Evolutionary conservation across 2,797 vertebrate genomes (phyloP), one percentile per base, ranked within the genome.

Genomic region (Notolepis coatsorum): DNA sequence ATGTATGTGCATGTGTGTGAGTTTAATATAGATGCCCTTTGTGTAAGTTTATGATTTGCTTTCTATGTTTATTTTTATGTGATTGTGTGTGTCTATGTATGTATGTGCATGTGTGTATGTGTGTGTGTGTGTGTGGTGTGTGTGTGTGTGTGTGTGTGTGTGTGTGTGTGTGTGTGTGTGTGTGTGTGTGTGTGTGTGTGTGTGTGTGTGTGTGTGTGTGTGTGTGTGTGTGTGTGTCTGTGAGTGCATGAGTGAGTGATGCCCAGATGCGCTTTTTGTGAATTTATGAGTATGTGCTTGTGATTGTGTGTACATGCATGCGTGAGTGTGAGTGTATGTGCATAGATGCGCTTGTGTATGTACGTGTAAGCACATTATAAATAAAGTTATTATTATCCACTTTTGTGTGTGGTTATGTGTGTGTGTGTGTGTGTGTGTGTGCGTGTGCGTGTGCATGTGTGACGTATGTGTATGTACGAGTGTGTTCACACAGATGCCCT

Each of bases 381-480:
- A n/a, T n/a, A n/a, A n/a, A n/a, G n/a, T n/a, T n/a, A 33, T 7
- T 33, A 33, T 33, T 33, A 3, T 33, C 7, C 12, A 33, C 12
- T 2, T 64, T 28, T 35, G 55, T 30, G 51, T 39, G 70, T 58
- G 47, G 64, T 58, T 60, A 39, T 13, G 55, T 35, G 31, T 12
- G 31, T 12, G 31, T 35, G 31, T 53, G 64, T 58, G 54, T 60
- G 45, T 13, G 55, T 35, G 31, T 12, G 31, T 12, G 31, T 35
- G 31, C 9, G 13, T 35, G 13, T 12, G 13, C 31, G 13, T n/a
- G 31, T 35, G 3, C 9, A 35, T 35, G 13, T 35, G 31, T 9
- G 2, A 35, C 13, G 8, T 35, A 17, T 66, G 66, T 49, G 65
- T 74, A 58, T 42, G 28, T 68, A 56, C 57, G 61, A 48, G 61